Evolutionary conservation across 1,140 invertebrate species (phyloP), one percentile per base, ranked within the genome.

Genomic region (Triops longicaudatus): DNA sequence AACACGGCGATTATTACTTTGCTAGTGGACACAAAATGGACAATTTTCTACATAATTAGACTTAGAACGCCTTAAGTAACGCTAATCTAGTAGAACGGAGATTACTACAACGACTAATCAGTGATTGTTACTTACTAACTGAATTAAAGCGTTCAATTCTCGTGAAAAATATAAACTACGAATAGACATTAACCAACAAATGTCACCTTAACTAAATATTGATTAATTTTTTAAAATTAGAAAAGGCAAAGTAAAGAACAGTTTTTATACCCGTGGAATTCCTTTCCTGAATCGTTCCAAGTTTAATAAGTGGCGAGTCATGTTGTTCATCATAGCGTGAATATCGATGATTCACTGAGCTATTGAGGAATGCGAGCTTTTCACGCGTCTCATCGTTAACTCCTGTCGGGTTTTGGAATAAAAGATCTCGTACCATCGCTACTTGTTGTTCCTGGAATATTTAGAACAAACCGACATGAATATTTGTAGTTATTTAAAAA

Each of bases 281-380:
- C 77, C 83, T 83, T 79, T 91, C 90, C 44, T 87, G 86, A 76
- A 91, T 91, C 41, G 88, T 89, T 79, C 87, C 88, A 1, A 92
- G 83, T 80, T 88, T 88, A 31, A 73, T 77, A 31, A 73, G 76
- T 22, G 79, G 79, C 6, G 79, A 80, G 4, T 77, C 76, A 44
- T 63, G 50, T 10, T 72, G 43, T 76, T 73, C 17, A 41, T 72
- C 37, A 26, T 50, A 63, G 22, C 31, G 26, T 73, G 28, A 28
- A 27, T 79, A 43, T 10, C 37, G n/a, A 80, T 83, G n/a, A 80
- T 83, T 77, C 42, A 83, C 83, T 74, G 76, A 78, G 28, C 82
- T 90, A 80, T 91, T 90, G 0, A 95, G 84, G 82, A 92, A 93
- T 42, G 90, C 90, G 1, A 95, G 85, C 82, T 93, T 92, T 81